Base-by-base conservation (phyloP, 2,888 invertebrate genomes). In the Drosophila formosana region DNA sequence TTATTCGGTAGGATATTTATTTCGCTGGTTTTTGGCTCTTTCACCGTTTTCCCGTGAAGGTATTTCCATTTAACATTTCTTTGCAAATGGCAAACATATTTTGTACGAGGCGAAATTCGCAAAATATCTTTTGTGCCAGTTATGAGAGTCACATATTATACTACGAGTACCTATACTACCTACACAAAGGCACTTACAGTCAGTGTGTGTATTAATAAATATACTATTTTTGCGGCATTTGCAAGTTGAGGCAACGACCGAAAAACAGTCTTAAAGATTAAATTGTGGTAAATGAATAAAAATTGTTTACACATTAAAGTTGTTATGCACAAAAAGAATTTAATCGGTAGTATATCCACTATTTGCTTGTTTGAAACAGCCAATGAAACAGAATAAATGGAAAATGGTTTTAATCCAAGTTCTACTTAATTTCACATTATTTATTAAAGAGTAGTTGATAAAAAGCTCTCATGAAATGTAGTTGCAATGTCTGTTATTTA, bases 11-110 rank as follows among this genome's bases (percentile, higher is more conserved):
- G 57, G 34, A 77, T 73, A 75, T 66, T 56, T 78, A 73, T 78
- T 69, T 66, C 69, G 68, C 62, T 65, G 56, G 51, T 51, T 72
- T 66, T 61, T 51, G 64, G 66, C 69, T 52, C 45, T 51, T 57
- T 52, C 62, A 43, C 23, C 47, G 66, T 47, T 66, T 51, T 51
- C 46, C 66, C 32, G 39, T 60, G 50, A 62, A 63, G 69, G 75
- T 56, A 78, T 78, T 78, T 77, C 45, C 69, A 76, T 76, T 76
- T 78, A 74, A 69, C 60, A 78, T 76, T 66, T 78, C 50, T 73
- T 63, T 66, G 60, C 51, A 66, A 78, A 77, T 76, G 65, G 66
- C 69, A 64, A 58, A 77, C 68, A 80, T 80, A 72, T 76, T 63
- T 76, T 65, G 41, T 55, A 46, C 51, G 49, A 60, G 62, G 60